Conservation (phyloP, 2,113 vertebrate species). For the Hydropotes inermis region DNA sequence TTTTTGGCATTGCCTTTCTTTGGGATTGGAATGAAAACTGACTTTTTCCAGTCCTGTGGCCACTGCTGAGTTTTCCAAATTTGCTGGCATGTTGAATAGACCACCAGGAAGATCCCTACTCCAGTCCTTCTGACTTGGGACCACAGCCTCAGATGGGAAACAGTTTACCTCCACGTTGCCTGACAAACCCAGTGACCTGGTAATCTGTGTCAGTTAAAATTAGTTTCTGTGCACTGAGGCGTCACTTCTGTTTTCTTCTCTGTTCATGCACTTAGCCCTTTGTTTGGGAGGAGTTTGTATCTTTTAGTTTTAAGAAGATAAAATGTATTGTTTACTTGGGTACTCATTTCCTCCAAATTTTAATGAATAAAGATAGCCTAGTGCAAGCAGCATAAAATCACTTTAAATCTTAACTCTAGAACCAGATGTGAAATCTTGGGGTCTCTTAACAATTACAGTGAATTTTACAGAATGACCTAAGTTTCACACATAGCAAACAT, state of each 20-base stretch:
- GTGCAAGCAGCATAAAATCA: not conserved
- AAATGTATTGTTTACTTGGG: not conserved
- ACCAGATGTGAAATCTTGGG: not conserved
- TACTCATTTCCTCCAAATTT: not conserved
- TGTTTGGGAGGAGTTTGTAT: not conserved
- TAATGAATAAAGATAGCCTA: not conserved
- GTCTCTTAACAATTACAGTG: not conserved
- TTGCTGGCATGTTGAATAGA: not conserved
- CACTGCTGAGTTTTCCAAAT: not conserved
- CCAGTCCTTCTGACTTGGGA: not conserved
- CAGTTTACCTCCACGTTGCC: not conserved
- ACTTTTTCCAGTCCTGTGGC: not conserved
- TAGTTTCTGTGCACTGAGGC: not conserved
- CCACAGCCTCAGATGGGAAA: not conserved
- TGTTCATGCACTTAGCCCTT: not conserved
- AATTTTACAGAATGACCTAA: not conserved
- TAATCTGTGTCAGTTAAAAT: not conserved
- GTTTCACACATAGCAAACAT: not conserved
- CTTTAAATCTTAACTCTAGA: not conserved
- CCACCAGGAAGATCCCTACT: not conserved
- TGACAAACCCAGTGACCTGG: not conserved
- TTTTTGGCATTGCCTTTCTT: not conserved
- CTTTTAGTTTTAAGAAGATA: not conserved
- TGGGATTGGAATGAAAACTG: not conserved
- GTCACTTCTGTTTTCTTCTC: not conserved